A percentile compares a stretch with the other conserved stretches of the same genome.
Conservation (phyloP, 2,888 invertebrate species). For the Tipula vernalis region DNA sequence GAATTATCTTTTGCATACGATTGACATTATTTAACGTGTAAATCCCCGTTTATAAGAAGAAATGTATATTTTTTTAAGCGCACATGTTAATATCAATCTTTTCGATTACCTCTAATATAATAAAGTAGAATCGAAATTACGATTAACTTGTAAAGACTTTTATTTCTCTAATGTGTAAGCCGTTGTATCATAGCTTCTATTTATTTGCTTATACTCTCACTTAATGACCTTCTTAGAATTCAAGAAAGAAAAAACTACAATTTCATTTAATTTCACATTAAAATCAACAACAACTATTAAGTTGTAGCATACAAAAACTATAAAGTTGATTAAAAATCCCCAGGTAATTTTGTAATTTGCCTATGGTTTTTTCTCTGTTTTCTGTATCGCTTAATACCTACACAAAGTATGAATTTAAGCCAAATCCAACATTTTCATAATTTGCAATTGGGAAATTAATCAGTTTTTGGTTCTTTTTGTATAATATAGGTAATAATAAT, state of each 20-base stretch:
- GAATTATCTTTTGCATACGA: too few relatives aligned
- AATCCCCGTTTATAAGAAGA: neutral
- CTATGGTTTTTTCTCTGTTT: neutral
- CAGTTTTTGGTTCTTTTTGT: too few relatives aligned
- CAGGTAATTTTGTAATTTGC: neutral
- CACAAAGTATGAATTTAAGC: neutral
- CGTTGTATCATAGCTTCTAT: too few relatives aligned
- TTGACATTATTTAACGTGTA: neutral
- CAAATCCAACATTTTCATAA: neutral
- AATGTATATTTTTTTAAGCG: neutral
- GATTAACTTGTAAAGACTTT: neutral
- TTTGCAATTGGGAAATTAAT: neutral
- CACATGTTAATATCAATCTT: neutral
- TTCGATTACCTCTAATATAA: too few relatives aligned
- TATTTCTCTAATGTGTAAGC: neutral
- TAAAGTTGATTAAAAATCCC: conserved; percentile 4
- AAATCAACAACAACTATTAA: neutral
- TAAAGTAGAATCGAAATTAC: too few relatives aligned
- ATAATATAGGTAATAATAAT: too few relatives aligned
- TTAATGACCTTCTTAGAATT: neutral
- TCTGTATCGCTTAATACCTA: neutral
- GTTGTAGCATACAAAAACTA: neutral
- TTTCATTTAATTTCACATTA: neutral
- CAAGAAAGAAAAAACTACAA: neutral
- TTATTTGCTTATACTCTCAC: too few relatives aligned